Evolutionary conservation across 1,140 invertebrate species (phyloP).

Genomic region (Neodiprion virginianus): DNA sequence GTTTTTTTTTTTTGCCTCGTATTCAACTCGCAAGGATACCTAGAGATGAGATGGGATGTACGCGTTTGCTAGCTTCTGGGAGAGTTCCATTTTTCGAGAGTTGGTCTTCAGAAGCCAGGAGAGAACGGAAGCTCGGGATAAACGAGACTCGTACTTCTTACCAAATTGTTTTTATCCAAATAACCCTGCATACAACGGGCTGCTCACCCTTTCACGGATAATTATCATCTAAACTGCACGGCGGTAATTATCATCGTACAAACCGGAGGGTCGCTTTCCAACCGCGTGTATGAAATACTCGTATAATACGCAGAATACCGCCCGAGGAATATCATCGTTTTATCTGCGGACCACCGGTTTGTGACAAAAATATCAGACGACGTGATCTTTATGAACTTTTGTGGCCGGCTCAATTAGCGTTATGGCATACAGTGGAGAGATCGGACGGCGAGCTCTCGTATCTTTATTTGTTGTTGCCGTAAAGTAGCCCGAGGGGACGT

Average conservation of each 20-base stretch:
- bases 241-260: background rate
- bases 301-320: background rate
- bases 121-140: too few relatives aligned
- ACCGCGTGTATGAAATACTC: background rate
- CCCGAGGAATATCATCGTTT: background rate
- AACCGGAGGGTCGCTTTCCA: background rate
- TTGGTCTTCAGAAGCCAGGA: too few relatives aligned
- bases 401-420: conserved; percentile 9
- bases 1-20: background rate
- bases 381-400: conserved; percentile 14
- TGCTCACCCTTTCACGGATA: background rate
- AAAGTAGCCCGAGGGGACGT: conserved; percentile 9
- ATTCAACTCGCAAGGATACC: background rate
- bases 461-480: conserved; percentile 12
- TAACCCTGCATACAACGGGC: too few relatives aligned
- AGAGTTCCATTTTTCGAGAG: too few relatives aligned
- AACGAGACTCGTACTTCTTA: too few relatives aligned
- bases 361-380: conserved; percentile 10
- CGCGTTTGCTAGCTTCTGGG: too few relatives aligned
- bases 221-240: background rate
- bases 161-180: too few relatives aligned
- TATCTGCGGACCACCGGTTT: background rate
- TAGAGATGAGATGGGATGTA: too few relatives aligned
- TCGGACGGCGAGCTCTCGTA: background rate
- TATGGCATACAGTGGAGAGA: background rate